These are phyloP conservation scores for Drosophila subquinaria DNA, from an alignment of 2,888 invertebrate species.

Conservation along the genomic window DNA sequence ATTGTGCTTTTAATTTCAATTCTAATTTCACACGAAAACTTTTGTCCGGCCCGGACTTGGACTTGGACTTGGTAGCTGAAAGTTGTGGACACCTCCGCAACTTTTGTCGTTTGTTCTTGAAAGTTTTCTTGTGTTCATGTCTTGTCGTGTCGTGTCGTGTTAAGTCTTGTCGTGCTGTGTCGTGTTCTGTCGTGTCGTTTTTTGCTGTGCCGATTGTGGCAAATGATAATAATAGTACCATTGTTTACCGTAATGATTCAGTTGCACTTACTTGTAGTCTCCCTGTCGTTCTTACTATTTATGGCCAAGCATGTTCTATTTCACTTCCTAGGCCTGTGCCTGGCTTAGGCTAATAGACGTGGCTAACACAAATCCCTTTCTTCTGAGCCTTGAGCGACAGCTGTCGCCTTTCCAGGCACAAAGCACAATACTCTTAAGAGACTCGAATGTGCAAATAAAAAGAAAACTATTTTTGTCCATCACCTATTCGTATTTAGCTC, in stretches of 20 bases:
- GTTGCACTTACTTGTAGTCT: conserved; percentile 43
- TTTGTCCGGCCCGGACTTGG: conserved; percentile 30
- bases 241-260: conserved; percentile 56
- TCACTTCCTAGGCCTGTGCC: not conserved
- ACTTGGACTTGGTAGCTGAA: not conserved
- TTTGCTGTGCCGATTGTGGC: conserved; percentile 50
- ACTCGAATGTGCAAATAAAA: conserved; percentile 18
- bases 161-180: conserved; percentile 26
- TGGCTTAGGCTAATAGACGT: conserved; percentile 16
- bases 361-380: conserved; percentile 13
- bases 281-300: conserved; percentile 11
- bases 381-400: conserved; percentile 9
- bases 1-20: conserved; percentile 71
- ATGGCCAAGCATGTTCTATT: not conserved
- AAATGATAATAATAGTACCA: conserved; percentile 63
- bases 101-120: conserved; percentile 43
- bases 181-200: conserved; percentile 31
- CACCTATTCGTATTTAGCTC: not conserved
- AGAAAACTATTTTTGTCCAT: conserved; percentile 11
- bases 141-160: conserved; percentile 21
- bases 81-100: conserved; percentile 23
- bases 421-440: conserved; percentile 26
- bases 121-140: conserved; percentile 46
- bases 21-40: conserved; percentile 73
- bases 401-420: conserved; percentile 9